Conservation (phyloP, 23 tunicate genomes). For the Aplidium turbinatum region DNA sequence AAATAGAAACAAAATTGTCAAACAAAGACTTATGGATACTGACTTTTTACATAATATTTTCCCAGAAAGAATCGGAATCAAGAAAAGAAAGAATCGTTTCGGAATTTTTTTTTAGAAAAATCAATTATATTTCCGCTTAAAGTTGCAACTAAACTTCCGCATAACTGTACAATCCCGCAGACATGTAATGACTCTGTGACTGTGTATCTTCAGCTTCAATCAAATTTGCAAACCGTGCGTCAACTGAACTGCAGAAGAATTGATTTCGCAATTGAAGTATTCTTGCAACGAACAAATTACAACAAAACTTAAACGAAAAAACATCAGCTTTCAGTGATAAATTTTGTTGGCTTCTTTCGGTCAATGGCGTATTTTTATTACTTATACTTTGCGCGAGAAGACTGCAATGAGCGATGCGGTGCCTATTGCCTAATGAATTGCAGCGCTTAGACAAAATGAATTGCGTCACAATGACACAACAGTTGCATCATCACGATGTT, state of each 20-base stretch:
- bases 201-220: neutral
- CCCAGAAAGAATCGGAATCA: too few relatives aligned
- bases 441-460: too few relatives aligned
- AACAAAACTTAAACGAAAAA: neutral
- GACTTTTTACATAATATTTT: too few relatives aligned
- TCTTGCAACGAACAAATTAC: neutral
- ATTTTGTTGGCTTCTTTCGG: neutral
- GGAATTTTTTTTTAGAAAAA: too few relatives aligned
- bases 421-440: too few relatives aligned
- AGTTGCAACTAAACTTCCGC: neutral
- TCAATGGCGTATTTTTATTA: neutral
- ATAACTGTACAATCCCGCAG: neutral
- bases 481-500: too few relatives aligned
- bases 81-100: too few relatives aligned
- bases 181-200: neutral
- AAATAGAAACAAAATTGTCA: too few relatives aligned
- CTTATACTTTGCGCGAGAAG: too few relatives aligned
- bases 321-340: neutral
- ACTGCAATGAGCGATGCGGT: too few relatives aligned
- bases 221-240: neutral
- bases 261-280: neutral
- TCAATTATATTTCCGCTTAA: neutral
- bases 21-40: neutral
- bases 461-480: too few relatives aligned
- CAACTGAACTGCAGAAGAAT: neutral